Percentiles rank a stretch among this genome's conserved stretches.
Conservation (phyloP, 1,140 invertebrate genomes). For the Drosophila sturtevanti region DNA sequence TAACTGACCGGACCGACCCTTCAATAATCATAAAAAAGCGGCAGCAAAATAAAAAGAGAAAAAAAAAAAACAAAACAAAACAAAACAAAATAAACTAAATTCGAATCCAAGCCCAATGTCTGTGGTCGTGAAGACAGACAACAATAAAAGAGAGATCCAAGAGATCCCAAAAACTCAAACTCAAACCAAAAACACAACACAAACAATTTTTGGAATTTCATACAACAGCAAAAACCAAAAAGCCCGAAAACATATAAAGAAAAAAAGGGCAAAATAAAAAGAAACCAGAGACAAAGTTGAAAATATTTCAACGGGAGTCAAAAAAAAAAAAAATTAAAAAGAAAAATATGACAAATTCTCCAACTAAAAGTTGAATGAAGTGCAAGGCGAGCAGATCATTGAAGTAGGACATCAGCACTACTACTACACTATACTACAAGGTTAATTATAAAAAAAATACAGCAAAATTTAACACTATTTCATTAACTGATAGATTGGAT, state of each 20-base stretch:
- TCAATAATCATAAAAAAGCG: constrained; percentile 74
- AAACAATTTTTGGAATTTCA: constrained; percentile 72
- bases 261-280: constrained; percentile 12
- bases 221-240: constrained; percentile 47
- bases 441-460: neutral
- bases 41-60: constrained; percentile 18
- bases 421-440: neutral
- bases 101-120: constrained; percentile 61
- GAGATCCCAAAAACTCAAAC: constrained; percentile 35
- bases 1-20: constrained; percentile 29
- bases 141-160: constrained; percentile 62
- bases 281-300: constrained; percentile 42
- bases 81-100: constrained; percentile 57
- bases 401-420: neutral
- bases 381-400: neutral
- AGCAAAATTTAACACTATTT: too few species aligned
- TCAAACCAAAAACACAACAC: constrained; percentile 46
- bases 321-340: constrained; percentile 55
- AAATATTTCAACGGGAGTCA: constrained; percentile 50
- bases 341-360: constrained; percentile 25
- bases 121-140: constrained; percentile 75
- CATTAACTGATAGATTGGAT: too few species aligned
- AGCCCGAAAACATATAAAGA: neutral
- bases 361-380: constrained; percentile 6
- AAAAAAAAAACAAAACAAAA: constrained; percentile 16